These are phyloP conservation scores for Bombyx mandarina DNA, from an alignment of 1,140 invertebrate genomes.

Conservation along the genomic window DNA sequence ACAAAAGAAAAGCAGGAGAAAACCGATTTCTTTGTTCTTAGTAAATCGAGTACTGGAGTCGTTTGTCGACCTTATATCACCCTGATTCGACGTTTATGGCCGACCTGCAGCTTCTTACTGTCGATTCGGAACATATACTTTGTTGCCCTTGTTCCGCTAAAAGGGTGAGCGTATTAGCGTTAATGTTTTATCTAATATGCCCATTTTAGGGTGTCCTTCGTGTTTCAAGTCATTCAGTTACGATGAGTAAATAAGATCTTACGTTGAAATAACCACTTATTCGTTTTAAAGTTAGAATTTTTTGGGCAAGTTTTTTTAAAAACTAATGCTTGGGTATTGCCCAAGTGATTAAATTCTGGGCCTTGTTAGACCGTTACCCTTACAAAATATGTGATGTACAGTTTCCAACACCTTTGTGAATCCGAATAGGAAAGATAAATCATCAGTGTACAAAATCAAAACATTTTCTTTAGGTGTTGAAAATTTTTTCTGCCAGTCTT, in stretches of 20 bases:
- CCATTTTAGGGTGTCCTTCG: not conserved
- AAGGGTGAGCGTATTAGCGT: constrained; percentile 5
- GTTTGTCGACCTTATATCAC: constrained; percentile 62
- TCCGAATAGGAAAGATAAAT: not conserved
- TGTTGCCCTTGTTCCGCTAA: not conserved
- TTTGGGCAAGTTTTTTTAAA: too few species aligned
- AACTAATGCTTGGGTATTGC: too few species aligned
- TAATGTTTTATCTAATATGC: constrained; percentile 9
- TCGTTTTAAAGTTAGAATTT: too few species aligned
- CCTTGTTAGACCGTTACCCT: too few species aligned
- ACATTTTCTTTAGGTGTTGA: too few species aligned
- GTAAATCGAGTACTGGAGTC: constrained; percentile 55
- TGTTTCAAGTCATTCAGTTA: too few species aligned
- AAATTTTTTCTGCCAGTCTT: too few species aligned
- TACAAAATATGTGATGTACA: not conserved
- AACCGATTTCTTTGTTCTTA: constrained; percentile 56
- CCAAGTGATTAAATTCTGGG: too few species aligned
- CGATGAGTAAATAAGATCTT: too few species aligned
- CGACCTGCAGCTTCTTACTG: constrained; percentile 22
- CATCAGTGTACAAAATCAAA: too few species aligned
- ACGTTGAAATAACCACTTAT: too few species aligned
- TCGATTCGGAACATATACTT: too few species aligned
- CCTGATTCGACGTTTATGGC: constrained; percentile 63
- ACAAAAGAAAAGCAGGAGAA: constrained; percentile 57
- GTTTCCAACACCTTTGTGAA: not conserved